These are phyloP conservation scores for Bilobella aurantiaca DNA, from an alignment of 1,140 invertebrate species.

Conservation along the genomic window DNA sequence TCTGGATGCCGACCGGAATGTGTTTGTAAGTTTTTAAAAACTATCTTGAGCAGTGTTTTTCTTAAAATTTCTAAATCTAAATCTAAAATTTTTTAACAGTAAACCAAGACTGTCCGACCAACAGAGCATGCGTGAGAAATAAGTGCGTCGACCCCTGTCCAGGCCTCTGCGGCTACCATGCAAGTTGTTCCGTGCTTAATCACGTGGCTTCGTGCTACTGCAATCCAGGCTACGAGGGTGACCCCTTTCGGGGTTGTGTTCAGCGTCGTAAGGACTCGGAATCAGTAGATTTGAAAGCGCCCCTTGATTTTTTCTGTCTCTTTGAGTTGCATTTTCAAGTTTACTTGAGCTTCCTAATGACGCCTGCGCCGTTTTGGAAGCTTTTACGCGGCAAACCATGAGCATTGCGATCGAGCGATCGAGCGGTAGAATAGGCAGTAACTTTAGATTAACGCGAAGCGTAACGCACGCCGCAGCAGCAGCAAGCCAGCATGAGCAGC, in stretches of 20 bases:
- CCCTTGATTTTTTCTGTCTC: conserved; percentile 3
- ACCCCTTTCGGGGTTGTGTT: conserved; percentile 66
- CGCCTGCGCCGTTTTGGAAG: too few species aligned
- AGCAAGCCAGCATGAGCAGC: too few species aligned
- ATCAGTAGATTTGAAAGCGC: not conserved
- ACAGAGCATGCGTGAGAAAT: conserved; percentile 51
- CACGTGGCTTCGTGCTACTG: conserved; percentile 53
- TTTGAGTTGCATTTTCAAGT: not conserved
- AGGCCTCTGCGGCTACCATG: conserved; percentile 36
- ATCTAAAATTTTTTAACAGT: too few species aligned
- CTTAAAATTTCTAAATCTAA: too few species aligned
- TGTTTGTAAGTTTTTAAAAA: too few species aligned
- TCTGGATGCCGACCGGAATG: conserved; percentile 49
- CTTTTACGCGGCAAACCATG: too few species aligned
- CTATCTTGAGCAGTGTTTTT: too few species aligned
- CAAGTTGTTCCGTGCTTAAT: conserved; percentile 39
- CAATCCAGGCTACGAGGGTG: conserved; percentile 56
- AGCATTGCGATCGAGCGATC: too few species aligned
- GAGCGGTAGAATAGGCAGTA: too few species aligned
- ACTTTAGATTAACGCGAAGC: too few species aligned
- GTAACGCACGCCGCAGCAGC: too few species aligned
- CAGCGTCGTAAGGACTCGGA: conserved; percentile 37
- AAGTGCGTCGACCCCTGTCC: conserved; percentile 56
- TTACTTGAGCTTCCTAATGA: not conserved
- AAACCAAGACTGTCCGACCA: conserved; percentile 58